These are phyloP conservation scores for Smittia aterrima DNA, from an alignment of 2,888 invertebrate genomes.

Conservation along the genomic window DNA sequence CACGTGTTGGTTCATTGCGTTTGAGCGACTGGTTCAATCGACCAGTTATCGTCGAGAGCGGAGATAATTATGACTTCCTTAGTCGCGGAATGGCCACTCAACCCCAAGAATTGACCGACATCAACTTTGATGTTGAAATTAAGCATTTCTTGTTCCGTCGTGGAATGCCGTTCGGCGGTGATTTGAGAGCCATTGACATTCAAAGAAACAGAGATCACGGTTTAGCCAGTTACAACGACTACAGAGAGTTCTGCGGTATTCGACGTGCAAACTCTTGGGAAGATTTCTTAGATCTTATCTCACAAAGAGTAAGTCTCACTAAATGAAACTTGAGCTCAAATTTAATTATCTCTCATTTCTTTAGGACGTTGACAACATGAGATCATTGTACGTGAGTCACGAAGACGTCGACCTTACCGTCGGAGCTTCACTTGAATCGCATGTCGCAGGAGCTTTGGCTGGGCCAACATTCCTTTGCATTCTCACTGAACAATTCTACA, in stretches of 20 bases:
- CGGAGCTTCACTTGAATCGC: constrained; percentile 76
- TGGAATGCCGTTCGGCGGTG: constrained; percentile 71
- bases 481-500: constrained; percentile 81
- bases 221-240: constrained; percentile 73
- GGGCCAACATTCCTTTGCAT: constrained; percentile 90
- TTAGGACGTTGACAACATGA: constrained; percentile 66
- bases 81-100: constrained; percentile 75
- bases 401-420: constrained; percentile 86
- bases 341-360: constrained; percentile 42
- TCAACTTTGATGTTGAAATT: constrained; percentile 66
- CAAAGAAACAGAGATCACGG: constrained; percentile 87
- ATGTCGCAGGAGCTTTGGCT: constrained; percentile 71
- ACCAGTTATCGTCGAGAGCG: constrained; percentile 57
- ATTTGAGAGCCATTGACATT: constrained; percentile 77
- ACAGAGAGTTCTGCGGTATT: constrained; percentile 73
- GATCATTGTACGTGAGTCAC: constrained; percentile 64
- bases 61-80: constrained; percentile 66
- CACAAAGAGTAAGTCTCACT: constrained; percentile 52
- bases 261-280: constrained; percentile 66
- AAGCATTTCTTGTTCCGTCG: constrained; percentile 67
- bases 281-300: constrained; percentile 68
- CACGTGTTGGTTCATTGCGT: constrained; percentile 53
- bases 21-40: constrained; percentile 59
- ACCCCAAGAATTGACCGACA: constrained; percentile 73
- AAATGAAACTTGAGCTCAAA: not conserved